Evolutionary conservation across 1,140 invertebrate species (phyloP), one percentile per base, ranked within the genome.

Genomic region (Cylas formicarius): DNA sequence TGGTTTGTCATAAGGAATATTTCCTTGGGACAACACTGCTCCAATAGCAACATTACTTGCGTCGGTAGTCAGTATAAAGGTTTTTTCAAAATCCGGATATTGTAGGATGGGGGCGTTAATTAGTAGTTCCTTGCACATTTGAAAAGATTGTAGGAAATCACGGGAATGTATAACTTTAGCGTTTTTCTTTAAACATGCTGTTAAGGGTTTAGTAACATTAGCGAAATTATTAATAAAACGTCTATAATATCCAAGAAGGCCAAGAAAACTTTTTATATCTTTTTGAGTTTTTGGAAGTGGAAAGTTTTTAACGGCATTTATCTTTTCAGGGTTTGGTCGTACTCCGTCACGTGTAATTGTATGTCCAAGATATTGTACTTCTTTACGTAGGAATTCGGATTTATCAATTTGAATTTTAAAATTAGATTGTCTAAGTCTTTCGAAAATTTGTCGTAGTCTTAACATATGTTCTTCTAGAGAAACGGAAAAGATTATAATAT

Each of bases 21-120:
- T 23, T 2, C 48, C 47, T 56, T 67, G 66, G 4, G 59, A 61
- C 11, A 70, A 37, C 0, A 67, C 56, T 1, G 56, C 58, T 7
- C 61, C 65, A 0, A 68, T 32, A 0, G 62, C 63, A 13, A 50
- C 45, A 8, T 61, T 55, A 6, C 49, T 57, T 1, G 64, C 65
- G 20, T 69, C 67, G 1, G 61, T 65, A 1, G 57, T 65, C 8
- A 68, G 23, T 1, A 50, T 43, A 43, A 68, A 69, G 14, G 46
- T 38, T 45, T 63, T 44, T 0, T 45, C 24, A 24, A 63, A 66
- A 43, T 67, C 56, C 1, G 66, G 62, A 19, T 63, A 67, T 52
- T 53, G 48, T 2, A 67, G 20, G 0, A 67, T 22, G 0, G 60
- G 64, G n/a, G 23, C 3, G 21, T 48, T 46, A 2, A 34, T 43